Conservation (phyloP, 2,888 invertebrate species). For the Phorcus lineatus region DNA sequence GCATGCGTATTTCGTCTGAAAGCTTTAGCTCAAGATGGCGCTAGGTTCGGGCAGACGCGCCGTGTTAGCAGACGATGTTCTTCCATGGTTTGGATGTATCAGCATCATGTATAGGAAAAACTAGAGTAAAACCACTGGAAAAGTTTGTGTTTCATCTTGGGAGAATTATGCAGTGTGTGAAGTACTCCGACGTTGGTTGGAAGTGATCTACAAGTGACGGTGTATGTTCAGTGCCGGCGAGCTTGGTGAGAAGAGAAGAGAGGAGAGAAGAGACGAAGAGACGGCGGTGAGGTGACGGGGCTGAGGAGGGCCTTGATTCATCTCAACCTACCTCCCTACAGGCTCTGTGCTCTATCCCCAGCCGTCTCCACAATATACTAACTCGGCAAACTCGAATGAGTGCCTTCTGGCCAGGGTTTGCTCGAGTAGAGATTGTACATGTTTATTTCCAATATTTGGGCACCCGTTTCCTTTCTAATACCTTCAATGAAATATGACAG, state of each 20-base stretch:
- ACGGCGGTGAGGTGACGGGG: neutral
- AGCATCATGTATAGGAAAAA: neutral
- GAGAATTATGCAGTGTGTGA: conserved; percentile 19
- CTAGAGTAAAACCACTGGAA: neutral
- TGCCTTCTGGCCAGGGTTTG: conserved; percentile 5
- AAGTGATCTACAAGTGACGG: neutral
- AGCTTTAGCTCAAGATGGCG: conserved; percentile 21
- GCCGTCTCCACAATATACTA: neutral
- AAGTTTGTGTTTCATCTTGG: conserved; percentile 13
- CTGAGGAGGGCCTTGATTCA: neutral
- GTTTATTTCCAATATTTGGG: conserved; percentile 18
- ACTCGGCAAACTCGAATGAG: neutral
- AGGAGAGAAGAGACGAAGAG: neutral
- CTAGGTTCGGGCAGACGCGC: conserved; percentile 15
- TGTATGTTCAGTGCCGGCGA: no score
- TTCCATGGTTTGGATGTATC: neutral
- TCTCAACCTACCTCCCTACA: neutral
- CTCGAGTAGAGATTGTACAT: conserved; percentile 20
- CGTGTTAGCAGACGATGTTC: conserved; percentile 13
- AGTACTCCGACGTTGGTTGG: conserved; percentile 13
- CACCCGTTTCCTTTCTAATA: neutral
- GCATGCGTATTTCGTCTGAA: conserved; percentile 23
- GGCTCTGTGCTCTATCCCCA: neutral
- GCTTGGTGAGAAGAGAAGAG: neutral
- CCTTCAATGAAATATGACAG: conserved; percentile 23